phyloP scores from a whole-genome alignment of 2,113 vertebrate species.

The Emberiza fucata region DNA sequence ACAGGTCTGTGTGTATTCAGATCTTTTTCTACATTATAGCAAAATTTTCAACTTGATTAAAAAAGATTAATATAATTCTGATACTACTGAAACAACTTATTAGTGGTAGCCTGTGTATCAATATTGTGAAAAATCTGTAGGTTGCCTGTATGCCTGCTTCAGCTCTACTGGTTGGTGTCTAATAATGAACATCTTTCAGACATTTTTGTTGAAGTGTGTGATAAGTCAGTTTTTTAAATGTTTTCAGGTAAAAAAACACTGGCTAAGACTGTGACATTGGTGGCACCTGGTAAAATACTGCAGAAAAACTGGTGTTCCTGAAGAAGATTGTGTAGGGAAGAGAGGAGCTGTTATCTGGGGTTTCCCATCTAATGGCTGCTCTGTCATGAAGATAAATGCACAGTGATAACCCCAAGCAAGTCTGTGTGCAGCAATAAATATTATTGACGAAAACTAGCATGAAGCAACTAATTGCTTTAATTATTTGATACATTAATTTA shows the following conservation, averaged over 20 bases:
- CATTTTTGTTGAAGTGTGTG: not conserved
- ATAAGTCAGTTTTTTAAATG: not conserved
- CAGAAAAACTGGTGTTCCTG: not conserved
- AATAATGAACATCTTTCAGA: not conserved
- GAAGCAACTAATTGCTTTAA: constrained; percentile 34
- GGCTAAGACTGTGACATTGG: not conserved
- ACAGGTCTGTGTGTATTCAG: not conserved
- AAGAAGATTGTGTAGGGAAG: not conserved
- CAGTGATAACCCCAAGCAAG: not conserved
- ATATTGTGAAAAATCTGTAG: not conserved
- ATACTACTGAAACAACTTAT: not conserved
- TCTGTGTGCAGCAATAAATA: not conserved
- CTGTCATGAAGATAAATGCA: not conserved
- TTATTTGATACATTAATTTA: constrained; percentile 47
- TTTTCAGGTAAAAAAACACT: not conserved
- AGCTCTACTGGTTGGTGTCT: not conserved
- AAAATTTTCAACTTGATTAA: not conserved
- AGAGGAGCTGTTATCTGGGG: not conserved
- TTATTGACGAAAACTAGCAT: not conserved
- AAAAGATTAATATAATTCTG: not conserved
- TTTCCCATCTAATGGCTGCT: not conserved
- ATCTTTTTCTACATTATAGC: not conserved
- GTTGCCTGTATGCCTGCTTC: not conserved
- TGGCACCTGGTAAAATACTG: not conserved
- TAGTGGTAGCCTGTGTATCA: not conserved